Evolutionary conservation across 2,113 vertebrate species (phyloP).

Genomic region (Xiphophorus couchianus): DNA sequence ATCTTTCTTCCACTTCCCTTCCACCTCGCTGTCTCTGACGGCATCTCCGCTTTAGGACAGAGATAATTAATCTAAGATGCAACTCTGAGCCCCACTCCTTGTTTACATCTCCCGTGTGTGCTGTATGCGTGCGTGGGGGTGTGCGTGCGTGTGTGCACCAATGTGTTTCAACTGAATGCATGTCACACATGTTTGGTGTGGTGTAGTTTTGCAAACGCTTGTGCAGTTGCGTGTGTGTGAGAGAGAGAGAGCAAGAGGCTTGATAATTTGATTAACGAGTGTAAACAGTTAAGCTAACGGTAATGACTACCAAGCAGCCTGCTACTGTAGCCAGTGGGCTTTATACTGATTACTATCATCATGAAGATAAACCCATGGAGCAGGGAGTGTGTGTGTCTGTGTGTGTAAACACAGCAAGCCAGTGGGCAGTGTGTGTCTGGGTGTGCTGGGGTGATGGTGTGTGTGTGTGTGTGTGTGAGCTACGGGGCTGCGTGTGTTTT

Average conservation of each 20-base stretch:
- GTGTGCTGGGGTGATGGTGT: conserved; percentile 11
- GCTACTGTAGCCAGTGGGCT: conserved; percentile 69
- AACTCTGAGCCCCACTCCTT: conserved; percentile 53
- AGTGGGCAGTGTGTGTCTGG: conserved; percentile 38
- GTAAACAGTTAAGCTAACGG: conserved; percentile 78
- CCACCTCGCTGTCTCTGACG: conserved; percentile 37
- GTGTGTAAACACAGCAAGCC: conserved; percentile 26
- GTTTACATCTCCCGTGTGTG: conserved; percentile 54
- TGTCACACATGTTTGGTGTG: conserved; percentile 12
- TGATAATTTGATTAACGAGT: conserved; percentile 80
- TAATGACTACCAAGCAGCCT: conserved; percentile 77
- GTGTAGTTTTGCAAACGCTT: conserved; percentile 11
- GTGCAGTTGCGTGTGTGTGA: conserved; percentile 25
- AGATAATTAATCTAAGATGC: conserved; percentile 70
- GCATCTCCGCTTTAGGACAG: conserved; percentile 64
- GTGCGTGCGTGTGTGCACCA: conserved; percentile 11
- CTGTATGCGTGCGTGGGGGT: conserved; percentile 16
- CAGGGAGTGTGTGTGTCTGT: conserved; percentile 22
- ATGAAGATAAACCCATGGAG: conserved; percentile 71
- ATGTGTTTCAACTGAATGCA: neutral
- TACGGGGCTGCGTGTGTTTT: conserved; percentile 16
- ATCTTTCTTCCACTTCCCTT: conserved; percentile 42
- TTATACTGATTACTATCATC: conserved; percentile 76
- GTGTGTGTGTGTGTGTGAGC: conserved; percentile 38
- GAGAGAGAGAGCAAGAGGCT: conserved; percentile 14